Conservation (phyloP, 2,113 vertebrate genomes). For the Trogon melanurus region DNA sequence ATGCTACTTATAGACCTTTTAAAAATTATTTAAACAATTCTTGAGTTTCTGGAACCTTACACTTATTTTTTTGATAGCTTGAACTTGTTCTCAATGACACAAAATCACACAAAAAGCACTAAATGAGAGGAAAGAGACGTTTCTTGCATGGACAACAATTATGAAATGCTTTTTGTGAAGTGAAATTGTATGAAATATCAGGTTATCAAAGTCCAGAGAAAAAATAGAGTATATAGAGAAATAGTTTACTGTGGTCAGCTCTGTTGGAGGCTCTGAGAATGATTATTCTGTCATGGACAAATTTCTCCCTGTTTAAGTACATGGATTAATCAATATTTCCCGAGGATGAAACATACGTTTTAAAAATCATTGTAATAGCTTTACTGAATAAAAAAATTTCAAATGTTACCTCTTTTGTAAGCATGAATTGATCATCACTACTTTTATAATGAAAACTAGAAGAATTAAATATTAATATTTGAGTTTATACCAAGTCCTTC, state of each 20-base stretch:
- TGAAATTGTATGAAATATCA: neutral
- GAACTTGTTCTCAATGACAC: neutral
- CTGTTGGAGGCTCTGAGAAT: neutral
- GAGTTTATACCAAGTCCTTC: neutral
- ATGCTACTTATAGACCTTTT: neutral
- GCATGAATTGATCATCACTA: neutral
- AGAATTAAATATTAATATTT: neutral
- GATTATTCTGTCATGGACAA: neutral
- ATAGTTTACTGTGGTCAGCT: neutral
- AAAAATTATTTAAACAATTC: neutral
- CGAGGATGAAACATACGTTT: neutral
- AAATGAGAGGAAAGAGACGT: neutral
- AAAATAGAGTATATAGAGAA: neutral
- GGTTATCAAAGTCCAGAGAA: neutral
- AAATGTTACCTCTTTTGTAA: neutral
- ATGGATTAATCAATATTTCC: neutral
- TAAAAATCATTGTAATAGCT: neutral
- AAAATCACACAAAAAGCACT: neutral
- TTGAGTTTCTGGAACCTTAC: neutral
- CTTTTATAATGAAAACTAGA: neutral
- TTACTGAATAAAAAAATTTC: slow-evolving; percentile 21
- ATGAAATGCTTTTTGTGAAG: neutral
- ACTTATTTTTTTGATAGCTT: neutral
- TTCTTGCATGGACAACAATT: neutral
- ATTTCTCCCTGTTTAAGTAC: neutral